Base-by-base conservation (phyloP, 1,140 invertebrate genomes). In the Calliphora vicina region DNA sequence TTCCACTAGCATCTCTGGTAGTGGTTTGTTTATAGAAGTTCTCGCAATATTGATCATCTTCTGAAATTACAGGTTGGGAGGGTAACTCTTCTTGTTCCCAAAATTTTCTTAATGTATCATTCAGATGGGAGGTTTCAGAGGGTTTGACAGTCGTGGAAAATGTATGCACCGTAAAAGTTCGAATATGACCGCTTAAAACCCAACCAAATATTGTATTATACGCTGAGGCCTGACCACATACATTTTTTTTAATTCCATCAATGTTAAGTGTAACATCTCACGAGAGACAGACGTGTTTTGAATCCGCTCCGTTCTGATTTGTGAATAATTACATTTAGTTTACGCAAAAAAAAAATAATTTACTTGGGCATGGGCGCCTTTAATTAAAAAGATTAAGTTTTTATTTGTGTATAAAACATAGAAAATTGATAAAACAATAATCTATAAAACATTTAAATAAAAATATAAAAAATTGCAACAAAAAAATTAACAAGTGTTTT, bases 191-290 rank as follows among this genome's bases (percentile, higher is more conserved):
- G 15, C 80, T 81, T 81, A 81, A 61, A 26, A 81, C 61, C 80
- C 80, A 81, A 27, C 80, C 26, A 35, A 71, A 71, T 12, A 81
- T 81, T 2, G 50, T 57, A 35, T 81, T 81, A 45, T 81, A 50
- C 8, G 20, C 20, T 80, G 23, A 13, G 15, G 23, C 20, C 6
- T 50, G 26, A 13, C 20, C 43, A 26, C 43, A 20, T 5, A 80
- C 78, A 6, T 57, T 80, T 10, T 15, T 80, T n/a, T 57, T 80
- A 26, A 61, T 23, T 1, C 78, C 45, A 10, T 43, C 25, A 23
- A 50, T 8, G n/a, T n/a, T n/a, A n/a, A n/a, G n/a, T n/a, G n/a
- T n/a, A n/a, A n/a, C n/a, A n/a, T n/a, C n/a, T n/a, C n/a, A n/a
- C n/a, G n/a, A n/a, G n/a, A n/a, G n/a, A n/a, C n/a, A n/a, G n/a